Percentiles rank a stretch among this genome's conserved stretches.
These are phyloP conservation scores for Hydrophis major DNA, from an alignment of 2,797 vertebrate species.

Conservation along the genomic window DNA sequence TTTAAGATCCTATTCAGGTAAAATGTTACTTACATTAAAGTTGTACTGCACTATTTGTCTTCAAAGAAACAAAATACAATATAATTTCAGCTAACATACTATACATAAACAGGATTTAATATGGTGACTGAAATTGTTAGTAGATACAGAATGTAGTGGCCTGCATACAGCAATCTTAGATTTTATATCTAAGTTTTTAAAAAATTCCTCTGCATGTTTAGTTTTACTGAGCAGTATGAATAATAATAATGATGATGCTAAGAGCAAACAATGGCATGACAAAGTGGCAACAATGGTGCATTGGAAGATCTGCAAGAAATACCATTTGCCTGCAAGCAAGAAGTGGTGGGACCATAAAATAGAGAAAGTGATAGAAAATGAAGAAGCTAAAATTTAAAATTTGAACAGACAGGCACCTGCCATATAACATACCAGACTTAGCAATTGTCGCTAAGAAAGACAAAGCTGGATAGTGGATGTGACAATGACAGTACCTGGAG, in stretches of 20 bases:
- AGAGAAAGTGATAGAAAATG: too few species aligned
- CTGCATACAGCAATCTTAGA: background rate
- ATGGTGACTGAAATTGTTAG: background rate
- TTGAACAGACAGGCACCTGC: background rate
- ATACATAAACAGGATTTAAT: background rate
- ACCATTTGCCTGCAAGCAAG: too few species aligned
- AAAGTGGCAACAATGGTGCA: background rate
- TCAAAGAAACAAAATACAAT: background rate
- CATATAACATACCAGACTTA: background rate
- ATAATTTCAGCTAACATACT: background rate
- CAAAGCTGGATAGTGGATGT: background rate
- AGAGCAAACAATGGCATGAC: background rate
- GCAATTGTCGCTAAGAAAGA: background rate
- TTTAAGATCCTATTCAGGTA: background rate
- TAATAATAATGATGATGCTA: background rate
- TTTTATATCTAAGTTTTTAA: background rate
- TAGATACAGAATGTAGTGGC: background rate
- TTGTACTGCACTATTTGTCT: background rate
- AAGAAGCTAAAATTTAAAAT: too few species aligned
- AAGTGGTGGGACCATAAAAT: too few species aligned
- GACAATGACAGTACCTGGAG: background rate
- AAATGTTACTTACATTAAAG: background rate
- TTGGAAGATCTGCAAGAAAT: background rate
- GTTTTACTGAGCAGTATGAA: background rate
- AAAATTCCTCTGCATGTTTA: background rate